Evolutionary conservation across 1,140 invertebrate genomes (phyloP), one percentile per base, ranked within the genome.

Genomic region (Conus ventricosus): DNA sequence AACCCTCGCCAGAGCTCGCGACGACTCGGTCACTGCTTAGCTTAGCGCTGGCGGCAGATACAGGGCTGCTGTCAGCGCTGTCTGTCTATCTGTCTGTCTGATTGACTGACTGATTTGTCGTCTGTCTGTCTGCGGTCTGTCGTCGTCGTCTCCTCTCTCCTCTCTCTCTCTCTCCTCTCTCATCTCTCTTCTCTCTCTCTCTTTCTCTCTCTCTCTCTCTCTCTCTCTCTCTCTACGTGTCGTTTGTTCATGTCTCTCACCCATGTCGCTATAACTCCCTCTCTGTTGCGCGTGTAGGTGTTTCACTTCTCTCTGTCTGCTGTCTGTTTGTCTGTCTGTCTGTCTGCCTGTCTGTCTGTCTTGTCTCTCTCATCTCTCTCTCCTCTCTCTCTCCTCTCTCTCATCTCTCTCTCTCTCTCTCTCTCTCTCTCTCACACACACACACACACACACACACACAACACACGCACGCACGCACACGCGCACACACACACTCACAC

Each of bases 121-220:
- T 8, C 8, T 15, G 57, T 8, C 57, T 8, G 57, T 8, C 57
- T 60, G 57, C 55, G 6, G 55, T 60, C 15, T 60, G 57, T 60
- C 15, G 55, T 6, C 55, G 55, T 7, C 55, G 13, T 57, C 13
- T 6, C 55, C 6, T 57, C 55, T 57, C 55, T 57, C 55, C 55
- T 57, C 25, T 78, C 76, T 78, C 76, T 78, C 76, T 78, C 76
- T 78, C 76, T 78, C n/a, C 76, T 39, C 6, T 39, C 25, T 39
- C 76, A n/a, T 78, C n/a, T 78, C n/a, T 78, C 76, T 78, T 78
- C 76, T 78, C n/a, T 78, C 76, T 78, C n/a, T 78, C 25, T 78
- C 6, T 78, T 7, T 78, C 76, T 78, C 7, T 78, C 76, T 78
- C 6, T 39, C 76, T 39, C 6, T 39, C 25, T 39, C 76, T 39